Evolutionary conservation across 2,888 invertebrate genomes (phyloP), one percentile per base, ranked within the genome.

Genomic region (Sesia bembeciformis): DNA sequence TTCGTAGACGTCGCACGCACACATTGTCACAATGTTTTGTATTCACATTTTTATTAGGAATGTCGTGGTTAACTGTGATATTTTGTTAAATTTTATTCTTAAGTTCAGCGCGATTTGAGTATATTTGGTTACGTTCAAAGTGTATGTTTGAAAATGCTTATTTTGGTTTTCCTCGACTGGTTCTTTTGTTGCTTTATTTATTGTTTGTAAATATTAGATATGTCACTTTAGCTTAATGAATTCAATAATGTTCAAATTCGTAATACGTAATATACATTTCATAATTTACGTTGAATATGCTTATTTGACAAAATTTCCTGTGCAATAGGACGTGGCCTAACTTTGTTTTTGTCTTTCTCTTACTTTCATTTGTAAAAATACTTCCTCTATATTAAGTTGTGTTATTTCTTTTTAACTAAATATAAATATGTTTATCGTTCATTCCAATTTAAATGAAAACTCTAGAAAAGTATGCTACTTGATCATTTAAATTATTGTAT

Each of bases 1-100:
- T 39, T 7, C 50, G 38, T 50, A 42, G 50, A 23, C 46, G 7
- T 8, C 46, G 46, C n/a, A 8, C 46, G 46, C n/a, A 8, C 7
- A 46, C 46, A 23, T 46, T 23, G 23, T 23, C 23, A 23, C 23
- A 23, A 23, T 23, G 7, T 42, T 42, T 42, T 42, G 42, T 42
- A 38, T 5, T 50, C 50, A 50, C 50, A 50, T 50, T 74, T 78
- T 76, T 72, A 63, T 76, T 74, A 75, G 71, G 79, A 82, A 76
- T 81, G 78, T 87, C 88, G 87, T 88, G 84, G 87, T 86, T 82
- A 84, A 80, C 89, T 89, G 89, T 89, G 89, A 89, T 89, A 89
- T 88, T 89, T 86, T 85, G 86, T 89, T 89, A 85, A 87, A 86
- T 81, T 84, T 85, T 80, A 81, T 84, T 83, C 77, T 75, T 86